Evolutionary conservation across 2,888 invertebrate genomes (phyloP), one percentile per base, ranked within the genome.

Genomic region (Allacma fusca): DNA sequence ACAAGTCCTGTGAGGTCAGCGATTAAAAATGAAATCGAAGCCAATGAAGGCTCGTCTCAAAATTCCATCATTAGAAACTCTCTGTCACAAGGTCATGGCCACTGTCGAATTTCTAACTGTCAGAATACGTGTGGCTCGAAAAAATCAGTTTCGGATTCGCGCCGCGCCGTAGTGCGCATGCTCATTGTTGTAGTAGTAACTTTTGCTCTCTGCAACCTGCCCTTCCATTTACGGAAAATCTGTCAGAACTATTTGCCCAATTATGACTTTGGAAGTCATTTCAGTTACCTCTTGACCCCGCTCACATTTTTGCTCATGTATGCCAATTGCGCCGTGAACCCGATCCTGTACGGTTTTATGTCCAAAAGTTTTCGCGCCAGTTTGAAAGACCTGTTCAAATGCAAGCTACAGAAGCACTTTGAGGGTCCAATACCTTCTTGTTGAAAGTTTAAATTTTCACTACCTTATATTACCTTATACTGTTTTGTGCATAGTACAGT

Each of bases 311-410:
- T 96, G 80, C 90, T 95, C 83, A 91, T 95, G 44, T 96, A 95
- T 86, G 91, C 94, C 87, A 96, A 96, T 88, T 95, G 95, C 26
- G 95, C 93, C 72, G 90, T 96, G 80, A 96, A 96, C 87, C 96
- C 96, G 0, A 88, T 96, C 72, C 89, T 96, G 12, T 96, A 96
- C 87, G 95, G 95, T 5, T 94, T 96, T 86, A 88, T 96, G 67
- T 91, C 91, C 26, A 34, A 72, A 4, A 57, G 72, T 23, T 77
- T 77, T 50, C 43, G 77, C 16, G 24, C 71, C 16, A 77, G 77
- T 24, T 72, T 77, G 23, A 67, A 67, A 28, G 77, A 77, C 24
- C 23, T 77, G 12, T 5, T 77, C 13, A n/a, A 19, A 7, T 77
- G 77, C 9, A 62, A 62, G 24, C 62, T 50, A 9, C 19, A n/a